Base-by-base conservation (phyloP, 2,113 vertebrate genomes). In the Shinisaurus crocodilurus region DNA sequence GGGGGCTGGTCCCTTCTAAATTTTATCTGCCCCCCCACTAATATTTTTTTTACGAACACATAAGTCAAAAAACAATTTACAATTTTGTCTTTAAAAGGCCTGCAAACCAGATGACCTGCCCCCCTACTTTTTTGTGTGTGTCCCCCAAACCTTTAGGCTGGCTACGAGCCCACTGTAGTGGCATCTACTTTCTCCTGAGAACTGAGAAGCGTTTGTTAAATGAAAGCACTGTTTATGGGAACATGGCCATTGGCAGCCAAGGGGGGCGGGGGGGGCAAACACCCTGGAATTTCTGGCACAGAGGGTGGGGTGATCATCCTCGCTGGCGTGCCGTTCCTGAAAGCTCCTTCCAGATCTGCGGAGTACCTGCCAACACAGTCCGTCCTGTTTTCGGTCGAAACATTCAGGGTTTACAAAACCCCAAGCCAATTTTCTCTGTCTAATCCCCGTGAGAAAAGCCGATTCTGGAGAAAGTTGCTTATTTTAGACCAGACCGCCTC, bases 401-500 rank as follows among this genome's bases (percentile, higher is more conserved):
- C 86, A 85, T 92, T 89, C 48, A 57, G 69, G 72, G 92, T 94
- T 93, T 91, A 85, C 0, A 63, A 7, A 84, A 90, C 25, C 12
- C 18, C 86, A 9, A 89, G 25, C 95, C 90, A 48, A 95, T 91
- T 40, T 96, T 92, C 87, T 89, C 86, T 82, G 85, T 75, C 34
- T 85, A 95, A 89, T 85, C 94, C 93, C 90, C 90, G 79, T 92
- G 92, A 96, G 92, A 95, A n/a, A 96, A 94, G 92, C 89, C 82
- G 87, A 37, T 13, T 88, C 90, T 90, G 94, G 92, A 94, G 91
- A 93, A 84, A 95, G 89, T 87, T 92, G 91, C 94, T 95, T 96
- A 95, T 95, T 97, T 96, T 97, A 96, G 96, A 95, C 92, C 50
- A 43, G 88, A 65, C 85, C 60, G 91, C 93, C 88, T 92, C 60